These are phyloP conservation scores for Esox masquinongy DNA, from an alignment of 2,797 vertebrate species.

Conservation along the genomic window DNA sequence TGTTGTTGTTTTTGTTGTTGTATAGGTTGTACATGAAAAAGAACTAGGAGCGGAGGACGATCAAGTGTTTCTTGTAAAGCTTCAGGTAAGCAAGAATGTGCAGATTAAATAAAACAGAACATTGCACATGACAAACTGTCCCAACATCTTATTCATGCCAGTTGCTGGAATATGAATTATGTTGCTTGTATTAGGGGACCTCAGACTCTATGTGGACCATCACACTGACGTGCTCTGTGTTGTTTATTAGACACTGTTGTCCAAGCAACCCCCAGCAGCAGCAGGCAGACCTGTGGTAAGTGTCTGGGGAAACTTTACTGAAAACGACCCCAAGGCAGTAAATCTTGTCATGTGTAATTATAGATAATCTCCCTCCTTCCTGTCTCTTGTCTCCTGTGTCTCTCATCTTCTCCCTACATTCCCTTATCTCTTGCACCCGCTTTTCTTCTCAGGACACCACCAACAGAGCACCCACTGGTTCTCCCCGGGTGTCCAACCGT, in stretches of 20 bases:
- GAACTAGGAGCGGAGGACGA: constrained; percentile 98
- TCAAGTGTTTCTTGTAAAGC: constrained; percentile 97
- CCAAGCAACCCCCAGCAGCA: constrained; percentile 91
- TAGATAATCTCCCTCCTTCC: neutral
- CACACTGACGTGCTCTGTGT: constrained; percentile 25
- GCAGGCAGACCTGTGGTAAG: constrained; percentile 95
- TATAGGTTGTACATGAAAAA: constrained; percentile 97
- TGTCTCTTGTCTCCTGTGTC: constrained; percentile 1
- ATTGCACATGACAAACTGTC: neutral
- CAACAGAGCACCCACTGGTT: constrained; percentile 92
- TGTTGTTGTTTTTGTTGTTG: constrained; percentile 11
- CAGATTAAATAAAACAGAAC: neutral
- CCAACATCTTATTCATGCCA: neutral
- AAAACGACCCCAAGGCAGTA: neutral
- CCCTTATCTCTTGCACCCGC: neutral
- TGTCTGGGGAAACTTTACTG: constrained; percentile 35
- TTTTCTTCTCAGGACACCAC: constrained; percentile 47
- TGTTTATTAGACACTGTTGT: constrained; percentile 86
- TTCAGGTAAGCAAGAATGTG: constrained; percentile 80
- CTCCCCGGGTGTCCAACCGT: constrained; percentile 93
- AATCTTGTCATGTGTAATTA: neutral
- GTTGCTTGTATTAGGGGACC: neutral
- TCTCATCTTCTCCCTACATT: neutral
- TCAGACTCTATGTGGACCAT: neutral
- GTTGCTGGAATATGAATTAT: neutral